Conservation (phyloP, 2,113 vertebrate genomes). For the human (Homo sapiens) region DNA sequence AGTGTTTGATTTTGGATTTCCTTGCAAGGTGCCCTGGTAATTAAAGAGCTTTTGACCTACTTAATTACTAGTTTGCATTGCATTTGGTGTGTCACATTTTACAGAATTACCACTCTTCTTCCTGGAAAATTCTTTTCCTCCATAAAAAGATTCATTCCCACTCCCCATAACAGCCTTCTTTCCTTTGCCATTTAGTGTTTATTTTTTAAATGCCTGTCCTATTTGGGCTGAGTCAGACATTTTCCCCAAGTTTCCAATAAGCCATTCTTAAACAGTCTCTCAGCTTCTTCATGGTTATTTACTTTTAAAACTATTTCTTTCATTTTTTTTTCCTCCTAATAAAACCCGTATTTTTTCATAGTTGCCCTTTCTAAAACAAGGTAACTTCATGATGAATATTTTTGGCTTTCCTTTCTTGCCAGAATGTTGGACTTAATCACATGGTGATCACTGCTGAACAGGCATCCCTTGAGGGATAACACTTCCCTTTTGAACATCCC, state of each 20-base stretch:
- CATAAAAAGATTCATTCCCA: slow-evolving; percentile 21
- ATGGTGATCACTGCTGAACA: neutral
- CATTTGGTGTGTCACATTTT: slow-evolving; percentile 4
- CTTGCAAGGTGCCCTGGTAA: neutral
- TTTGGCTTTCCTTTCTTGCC: slow-evolving; percentile 55
- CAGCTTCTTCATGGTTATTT: slow-evolving; percentile 63
- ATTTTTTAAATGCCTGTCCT: slow-evolving; percentile 58
- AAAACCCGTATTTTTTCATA: slow-evolving; percentile 46
- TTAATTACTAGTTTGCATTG: neutral
- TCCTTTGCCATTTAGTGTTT: slow-evolving; percentile 51
- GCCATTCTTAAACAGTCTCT: slow-evolving; percentile 51
- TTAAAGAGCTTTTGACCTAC: neutral
- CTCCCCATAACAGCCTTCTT: neutral
- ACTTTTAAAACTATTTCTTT: slow-evolving; percentile 67
- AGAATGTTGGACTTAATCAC: slow-evolving; percentile 27
- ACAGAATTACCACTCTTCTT: slow-evolving; percentile 3
- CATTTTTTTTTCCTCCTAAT: neutral
- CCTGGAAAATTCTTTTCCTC: slow-evolving; percentile 2
- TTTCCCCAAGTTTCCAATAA: slow-evolving; percentile 61
- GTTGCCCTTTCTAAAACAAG: slow-evolving; percentile 51
- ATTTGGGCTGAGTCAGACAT: slow-evolving; percentile 46
- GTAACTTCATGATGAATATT: slow-evolving; percentile 37
- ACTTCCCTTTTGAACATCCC: neutral
- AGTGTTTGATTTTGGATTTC: slow-evolving; percentile 28
- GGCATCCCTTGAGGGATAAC: neutral